These are phyloP conservation scores for Typhlichthys subterraneus DNA, from an alignment of 2,797 vertebrate genomes.

Conservation along the genomic window DNA sequence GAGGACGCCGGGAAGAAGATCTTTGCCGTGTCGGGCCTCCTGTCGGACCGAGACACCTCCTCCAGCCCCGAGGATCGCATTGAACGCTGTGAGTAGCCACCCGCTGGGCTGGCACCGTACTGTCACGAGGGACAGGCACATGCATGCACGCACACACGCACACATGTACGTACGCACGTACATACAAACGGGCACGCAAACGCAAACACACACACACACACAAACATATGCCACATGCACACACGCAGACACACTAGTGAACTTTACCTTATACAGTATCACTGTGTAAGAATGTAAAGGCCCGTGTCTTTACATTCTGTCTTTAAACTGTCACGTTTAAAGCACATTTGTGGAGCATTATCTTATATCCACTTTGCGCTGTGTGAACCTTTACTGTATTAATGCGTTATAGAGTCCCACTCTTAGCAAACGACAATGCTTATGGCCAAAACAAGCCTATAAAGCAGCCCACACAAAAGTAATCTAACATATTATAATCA, in stretches of 20 bases:
- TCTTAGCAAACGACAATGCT: no score
- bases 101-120: background rate
- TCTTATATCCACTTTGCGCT: background rate
- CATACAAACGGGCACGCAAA: no score
- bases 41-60: constrained; percentile 96
- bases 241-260: no score
- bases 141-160: background rate
- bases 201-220: no score
- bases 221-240: no score
- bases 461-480: constrained; percentile 27
- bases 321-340: background rate
- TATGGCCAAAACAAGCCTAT: background rate
- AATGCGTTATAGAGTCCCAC: no score
- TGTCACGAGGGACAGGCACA: background rate
- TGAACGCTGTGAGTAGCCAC: constrained; percentile 93
- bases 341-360: constrained; percentile 4
- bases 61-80: constrained; percentile 98
- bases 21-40: constrained; percentile 96
- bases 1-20: constrained; percentile 98
- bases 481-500: constrained; percentile 9
- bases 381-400: background rate
- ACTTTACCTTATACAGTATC: background rate
- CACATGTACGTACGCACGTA: background rate
- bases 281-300: background rate
- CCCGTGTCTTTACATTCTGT: background rate